These are phyloP conservation scores for Cyanocitta stelleri DNA, from an alignment of 2,113 vertebrate species.

Conservation along the genomic window DNA sequence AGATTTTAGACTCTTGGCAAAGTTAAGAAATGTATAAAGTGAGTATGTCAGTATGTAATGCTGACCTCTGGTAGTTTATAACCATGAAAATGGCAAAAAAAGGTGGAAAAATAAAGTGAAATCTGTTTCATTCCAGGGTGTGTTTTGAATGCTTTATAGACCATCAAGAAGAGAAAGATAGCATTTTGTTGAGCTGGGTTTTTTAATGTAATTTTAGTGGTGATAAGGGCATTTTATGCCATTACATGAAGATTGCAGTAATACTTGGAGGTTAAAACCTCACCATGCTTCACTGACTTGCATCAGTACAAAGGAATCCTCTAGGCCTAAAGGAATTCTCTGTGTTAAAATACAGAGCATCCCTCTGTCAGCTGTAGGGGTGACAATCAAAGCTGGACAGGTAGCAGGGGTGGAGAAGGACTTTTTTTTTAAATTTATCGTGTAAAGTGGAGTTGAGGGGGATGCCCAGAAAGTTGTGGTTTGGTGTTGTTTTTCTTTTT, in stretches of 20 bases:
- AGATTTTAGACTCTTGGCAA: background rate
- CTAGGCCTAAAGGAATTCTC: background rate
- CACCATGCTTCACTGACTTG: background rate
- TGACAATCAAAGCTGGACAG: background rate
- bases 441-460: fast-evolving
- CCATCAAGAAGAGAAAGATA: background rate
- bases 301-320: background rate
- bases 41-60: background rate
- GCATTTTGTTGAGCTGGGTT: background rate
- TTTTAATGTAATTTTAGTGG: background rate
- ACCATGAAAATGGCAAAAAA: background rate
- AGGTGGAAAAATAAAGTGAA: background rate
- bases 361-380: background rate
- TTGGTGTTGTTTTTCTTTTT: background rate
- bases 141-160: background rate
- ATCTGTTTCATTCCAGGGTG: background rate
- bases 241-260: background rate
- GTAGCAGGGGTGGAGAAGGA: background rate
- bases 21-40: background rate
- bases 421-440: background rate
- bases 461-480: background rate
- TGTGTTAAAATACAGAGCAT: background rate
- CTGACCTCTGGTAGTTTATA: background rate
- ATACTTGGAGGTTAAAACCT: background rate
- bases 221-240: background rate